These are phyloP conservation scores for Norana najaformis DNA, from an alignment of 2,888 invertebrate species.

Conservation along the genomic window DNA sequence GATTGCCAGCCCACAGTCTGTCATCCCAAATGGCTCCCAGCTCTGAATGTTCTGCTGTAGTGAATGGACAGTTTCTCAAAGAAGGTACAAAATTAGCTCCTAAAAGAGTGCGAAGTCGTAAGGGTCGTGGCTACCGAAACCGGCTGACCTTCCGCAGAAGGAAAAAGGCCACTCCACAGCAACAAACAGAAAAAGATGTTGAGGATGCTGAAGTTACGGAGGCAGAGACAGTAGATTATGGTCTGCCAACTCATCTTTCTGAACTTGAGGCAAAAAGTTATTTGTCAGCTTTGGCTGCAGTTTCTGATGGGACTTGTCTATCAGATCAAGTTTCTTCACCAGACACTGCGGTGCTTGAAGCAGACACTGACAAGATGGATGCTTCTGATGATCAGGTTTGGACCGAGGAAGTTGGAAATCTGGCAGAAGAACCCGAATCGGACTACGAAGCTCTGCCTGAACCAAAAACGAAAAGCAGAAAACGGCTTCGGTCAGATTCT, in stretches of 20 bases:
- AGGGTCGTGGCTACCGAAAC: background rate
- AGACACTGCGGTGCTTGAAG: background rate
- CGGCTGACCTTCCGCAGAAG: background rate
- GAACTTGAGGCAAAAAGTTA: background rate
- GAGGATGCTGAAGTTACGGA: background rate
- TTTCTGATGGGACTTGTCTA: background rate
- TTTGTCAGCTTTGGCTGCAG: background rate
- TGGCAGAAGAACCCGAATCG: background rate
- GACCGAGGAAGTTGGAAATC: background rate
- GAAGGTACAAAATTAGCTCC: background rate
- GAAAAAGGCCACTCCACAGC: background rate
- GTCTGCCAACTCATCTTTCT: background rate
- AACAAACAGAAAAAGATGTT: background rate
- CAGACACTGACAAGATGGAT: background rate
- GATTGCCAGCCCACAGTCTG: background rate
- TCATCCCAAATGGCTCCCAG: background rate
- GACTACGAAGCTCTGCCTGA: constrained; percentile 8
- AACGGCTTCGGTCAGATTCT: background rate
- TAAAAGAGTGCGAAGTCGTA: background rate
- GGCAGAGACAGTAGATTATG: background rate
- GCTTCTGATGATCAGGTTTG: background rate
- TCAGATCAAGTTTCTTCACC: background rate
- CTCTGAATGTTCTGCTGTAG: background rate
- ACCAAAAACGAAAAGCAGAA: background rate
- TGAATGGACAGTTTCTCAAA: background rate